phyloP scores from a whole-genome alignment of 1,140 invertebrate genomes.

The Hypsibius dujardini region DNA sequence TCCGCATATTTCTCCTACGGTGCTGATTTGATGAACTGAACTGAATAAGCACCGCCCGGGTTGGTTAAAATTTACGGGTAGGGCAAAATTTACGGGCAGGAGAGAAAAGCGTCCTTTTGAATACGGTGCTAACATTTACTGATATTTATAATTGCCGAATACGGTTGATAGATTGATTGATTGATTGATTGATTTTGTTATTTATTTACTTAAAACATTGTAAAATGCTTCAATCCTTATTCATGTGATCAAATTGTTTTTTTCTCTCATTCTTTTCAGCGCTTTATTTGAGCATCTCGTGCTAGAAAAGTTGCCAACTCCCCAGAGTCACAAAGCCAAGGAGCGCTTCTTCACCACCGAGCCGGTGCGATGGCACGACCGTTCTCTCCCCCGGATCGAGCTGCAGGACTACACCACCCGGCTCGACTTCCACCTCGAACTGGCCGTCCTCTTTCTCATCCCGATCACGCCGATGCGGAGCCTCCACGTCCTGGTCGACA shows the following conservation, averaged over 20 bases:
- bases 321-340: not conserved
- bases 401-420: not conserved
- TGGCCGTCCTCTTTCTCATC: not conserved
- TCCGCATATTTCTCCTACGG: too few relatives aligned
- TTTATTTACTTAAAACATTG: constrained; percentile 2
- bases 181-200: not conserved
- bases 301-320: not conserved
- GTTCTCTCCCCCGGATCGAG: not conserved
- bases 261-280: not conserved
- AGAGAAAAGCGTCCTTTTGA: too few relatives aligned
- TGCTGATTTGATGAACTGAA: too few relatives aligned
- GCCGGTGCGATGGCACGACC: not conserved
- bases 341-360: not conserved
- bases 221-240: not conserved
- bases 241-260: not conserved
- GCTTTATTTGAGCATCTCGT: not conserved
- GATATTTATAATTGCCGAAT: too few relatives aligned
- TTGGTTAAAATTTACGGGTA: too few relatives aligned
- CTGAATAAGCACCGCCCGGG: too few relatives aligned
- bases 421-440: not conserved
- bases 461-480: not conserved
- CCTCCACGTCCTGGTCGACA: not conserved
- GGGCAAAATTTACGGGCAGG: too few relatives aligned
- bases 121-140: too few relatives aligned
- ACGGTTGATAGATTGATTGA: too few relatives aligned